These are phyloP conservation scores for Tuta absoluta DNA, from an alignment of 2,888 invertebrate species.

Conservation along the genomic window DNA sequence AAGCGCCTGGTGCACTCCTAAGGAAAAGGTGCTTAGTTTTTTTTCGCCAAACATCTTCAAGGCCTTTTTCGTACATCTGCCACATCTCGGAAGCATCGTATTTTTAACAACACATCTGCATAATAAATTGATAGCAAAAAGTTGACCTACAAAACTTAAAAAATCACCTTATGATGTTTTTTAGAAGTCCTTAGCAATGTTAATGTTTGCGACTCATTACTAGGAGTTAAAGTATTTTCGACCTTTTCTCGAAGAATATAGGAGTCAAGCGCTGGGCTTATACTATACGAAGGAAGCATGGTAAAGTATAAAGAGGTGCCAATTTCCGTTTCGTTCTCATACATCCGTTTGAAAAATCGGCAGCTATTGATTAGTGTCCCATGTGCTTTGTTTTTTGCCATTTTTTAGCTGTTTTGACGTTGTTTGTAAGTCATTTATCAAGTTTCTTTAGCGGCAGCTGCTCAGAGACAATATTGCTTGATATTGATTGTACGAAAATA, in stretches of 20 bases:
- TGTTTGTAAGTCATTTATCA: slow-evolving; percentile 64
- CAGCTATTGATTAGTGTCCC: slow-evolving; percentile 72
- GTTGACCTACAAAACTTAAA: slow-evolving; percentile 74
- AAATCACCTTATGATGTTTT: slow-evolving; percentile 44
- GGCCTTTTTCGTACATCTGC: slow-evolving; percentile 72
- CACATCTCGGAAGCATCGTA: slow-evolving; percentile 59
- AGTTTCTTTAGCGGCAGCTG: slow-evolving; percentile 65
- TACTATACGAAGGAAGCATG: slow-evolving; percentile 27
- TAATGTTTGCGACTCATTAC: neutral
- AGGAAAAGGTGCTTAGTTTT: slow-evolving; percentile 70
- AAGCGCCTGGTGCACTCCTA: slow-evolving; percentile 54
- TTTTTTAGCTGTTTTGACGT: slow-evolving; percentile 65
- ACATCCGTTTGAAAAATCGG: slow-evolving; percentile 78
- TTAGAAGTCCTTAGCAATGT: slow-evolving; percentile 10
- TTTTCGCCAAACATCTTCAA: slow-evolving; percentile 67
- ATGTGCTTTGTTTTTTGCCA: slow-evolving; percentile 66
- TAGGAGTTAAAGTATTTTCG: slow-evolving; percentile 32
- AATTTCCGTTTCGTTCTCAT: slow-evolving; percentile 73
- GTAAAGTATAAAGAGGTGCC: slow-evolving; percentile 68
- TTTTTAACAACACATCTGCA: slow-evolving; percentile 76
- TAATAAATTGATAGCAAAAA: slow-evolving; percentile 78
- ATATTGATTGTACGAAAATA: neutral
- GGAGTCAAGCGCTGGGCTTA: slow-evolving; percentile 24
- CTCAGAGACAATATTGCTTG: slow-evolving; percentile 23
- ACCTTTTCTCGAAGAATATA: slow-evolving; percentile 39